Evolutionary conservation across 2,888 invertebrate genomes (phyloP).

Genomic region (Axea sp.): DNA sequence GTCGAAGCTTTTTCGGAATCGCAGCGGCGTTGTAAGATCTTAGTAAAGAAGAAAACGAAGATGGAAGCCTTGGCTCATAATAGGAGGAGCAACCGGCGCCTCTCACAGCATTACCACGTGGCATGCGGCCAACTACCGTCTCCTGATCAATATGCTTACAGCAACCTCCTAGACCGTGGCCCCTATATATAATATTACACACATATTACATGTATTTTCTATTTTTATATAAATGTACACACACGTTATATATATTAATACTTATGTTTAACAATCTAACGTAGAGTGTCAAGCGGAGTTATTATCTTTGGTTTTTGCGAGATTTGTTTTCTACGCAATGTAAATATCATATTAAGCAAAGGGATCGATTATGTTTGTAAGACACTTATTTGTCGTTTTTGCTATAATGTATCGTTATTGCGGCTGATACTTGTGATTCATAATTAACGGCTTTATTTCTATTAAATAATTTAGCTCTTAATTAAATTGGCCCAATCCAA

Average conservation of each 20-base stretch:
- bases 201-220: constrained; percentile 59
- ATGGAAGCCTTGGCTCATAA: constrained; percentile 79
- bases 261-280: constrained; percentile 13
- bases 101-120: constrained; percentile 79
- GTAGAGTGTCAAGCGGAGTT: constrained; percentile 14
- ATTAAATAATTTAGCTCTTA: too few species aligned
- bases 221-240: constrained; percentile 27
- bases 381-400: not conserved
- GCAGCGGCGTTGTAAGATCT: constrained; percentile 64
- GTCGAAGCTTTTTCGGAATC: constrained; percentile 67
- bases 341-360: constrained; percentile 16
- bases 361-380: not conserved
- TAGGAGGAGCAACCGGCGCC: constrained; percentile 78
- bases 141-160: constrained; percentile 80
- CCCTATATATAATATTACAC: constrained; percentile 63
- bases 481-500: too few species aligned
- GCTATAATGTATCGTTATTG: too few species aligned
- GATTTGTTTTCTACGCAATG: constrained; percentile 2
- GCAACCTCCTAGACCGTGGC: constrained; percentile 66
- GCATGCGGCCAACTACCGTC: constrained; percentile 79
- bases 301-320: constrained; percentile 23
- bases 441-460: too few species aligned
- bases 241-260: constrained; percentile 13
- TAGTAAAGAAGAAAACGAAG: constrained; percentile 71
- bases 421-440: too few species aligned